Evolutionary conservation across 2,888 invertebrate species (phyloP).

Genomic region (Aleiodes alternator): DNA sequence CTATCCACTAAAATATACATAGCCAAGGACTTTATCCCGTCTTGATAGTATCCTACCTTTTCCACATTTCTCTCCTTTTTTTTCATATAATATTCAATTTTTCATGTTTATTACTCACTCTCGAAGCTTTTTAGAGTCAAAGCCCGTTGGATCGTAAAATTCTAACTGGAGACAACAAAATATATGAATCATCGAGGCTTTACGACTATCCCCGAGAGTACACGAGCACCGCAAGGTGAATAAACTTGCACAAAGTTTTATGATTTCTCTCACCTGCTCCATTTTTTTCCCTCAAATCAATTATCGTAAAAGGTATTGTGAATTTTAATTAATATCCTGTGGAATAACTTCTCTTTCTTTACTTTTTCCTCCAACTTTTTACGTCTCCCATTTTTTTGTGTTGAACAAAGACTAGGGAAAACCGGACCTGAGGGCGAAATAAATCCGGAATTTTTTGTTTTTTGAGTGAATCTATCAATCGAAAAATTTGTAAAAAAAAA

Average conservation of each 20-base stretch:
- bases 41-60: conserved; percentile 8
- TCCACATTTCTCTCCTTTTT: not conserved
- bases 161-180: conserved; percentile 9
- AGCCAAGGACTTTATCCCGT: conserved; percentile 6
- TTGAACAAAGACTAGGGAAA: too few species aligned
- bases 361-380: not conserved
- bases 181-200: not conserved
- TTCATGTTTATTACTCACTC: not conserved
- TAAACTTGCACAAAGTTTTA: not conserved
- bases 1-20: conserved; percentile 12
- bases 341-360: not conserved
- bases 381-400: not conserved
- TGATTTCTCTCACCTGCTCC: too few species aligned
- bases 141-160: conserved; percentile 20
- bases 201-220: conserved; percentile 6
- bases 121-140: conserved; percentile 23
- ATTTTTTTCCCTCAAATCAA: too few species aligned
- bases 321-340: too few species aligned
- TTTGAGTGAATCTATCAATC: too few species aligned
- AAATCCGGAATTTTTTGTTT: too few species aligned
- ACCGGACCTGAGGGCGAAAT: too few species aligned
- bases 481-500: too few species aligned
- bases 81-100: conserved; percentile 9
- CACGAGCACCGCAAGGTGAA: conserved; percentile 1
- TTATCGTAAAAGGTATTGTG: too few species aligned